Base-by-base conservation (phyloP, 2,888 invertebrate species). In the Drosophila mimica region DNA sequence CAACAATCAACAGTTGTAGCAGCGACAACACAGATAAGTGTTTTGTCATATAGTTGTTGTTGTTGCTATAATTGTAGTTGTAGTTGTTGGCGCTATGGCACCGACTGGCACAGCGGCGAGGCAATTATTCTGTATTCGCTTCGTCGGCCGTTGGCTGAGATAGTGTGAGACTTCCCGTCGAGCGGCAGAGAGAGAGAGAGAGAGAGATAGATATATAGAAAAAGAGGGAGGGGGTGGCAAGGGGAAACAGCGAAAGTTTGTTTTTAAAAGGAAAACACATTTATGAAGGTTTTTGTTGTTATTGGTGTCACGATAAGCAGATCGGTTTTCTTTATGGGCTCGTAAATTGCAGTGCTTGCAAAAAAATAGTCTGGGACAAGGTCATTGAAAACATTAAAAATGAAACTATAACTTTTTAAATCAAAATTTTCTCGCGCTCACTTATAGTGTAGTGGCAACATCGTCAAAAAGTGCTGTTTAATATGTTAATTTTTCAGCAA, bases 81-180 rank as follows among this genome's bases (percentile, higher is more conserved):
- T 77, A 64, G 66, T 79, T 76, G 78, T 79, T 80, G 78, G 78
- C 78, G 78, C 78, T 79, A 69, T 92, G 91, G 92, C 91, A 92
- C 91, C 86, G 91, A 90, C 92, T 92, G 91, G 91, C 89, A 91
- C 91, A 76, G 83, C 80, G 70, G 65, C 70, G 76, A 61, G 81
- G 70, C 80, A 79, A 79, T 87, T 81, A 83, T 83, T 83, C 87
- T 83, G 83, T 83, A 79, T 82, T 82, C 84, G 82, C 77, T 76
- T 76, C 69, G 81, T 68, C 82, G 79, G 84, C 79, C 75, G 78
- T 85, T 77, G 83, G 75, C 80, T 75, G 83, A 69, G 76, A 81
- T 79, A 81, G 87, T 74, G 69, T 68, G 83, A 76, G 82, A 87
- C 83, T 83, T 86, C 83, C 83, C 83, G 83, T 83, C 66, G 78